Evolutionary conservation across 2,888 invertebrate species (phyloP).

Genomic region (Tipula lateralis): DNA sequence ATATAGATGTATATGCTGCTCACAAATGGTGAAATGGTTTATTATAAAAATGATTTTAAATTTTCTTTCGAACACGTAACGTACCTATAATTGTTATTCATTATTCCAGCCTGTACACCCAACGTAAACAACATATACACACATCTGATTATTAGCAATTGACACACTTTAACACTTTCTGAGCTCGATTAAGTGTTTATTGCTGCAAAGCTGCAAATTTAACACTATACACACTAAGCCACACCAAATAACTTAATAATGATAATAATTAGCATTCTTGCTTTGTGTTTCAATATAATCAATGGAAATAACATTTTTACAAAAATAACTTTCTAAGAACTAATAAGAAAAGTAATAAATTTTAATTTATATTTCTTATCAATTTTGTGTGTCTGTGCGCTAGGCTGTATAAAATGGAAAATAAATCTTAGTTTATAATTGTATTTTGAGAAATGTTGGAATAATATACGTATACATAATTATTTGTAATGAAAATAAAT

Average conservation of each 20-base stretch:
- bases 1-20: no score
- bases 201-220: background rate
- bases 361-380: conserved; percentile 13
- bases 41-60: background rate
- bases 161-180: background rate
- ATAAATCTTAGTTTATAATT: background rate
- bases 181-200: background rate
- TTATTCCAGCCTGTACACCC: background rate
- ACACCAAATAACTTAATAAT: background rate
- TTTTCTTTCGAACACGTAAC: background rate
- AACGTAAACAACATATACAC: background rate
- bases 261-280: background rate
- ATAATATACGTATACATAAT: background rate
- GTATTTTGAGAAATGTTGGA: background rate
- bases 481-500: background rate
- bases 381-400: background rate
- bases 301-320: background rate
- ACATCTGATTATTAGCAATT: background rate
- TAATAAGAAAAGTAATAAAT: conserved; percentile 9
- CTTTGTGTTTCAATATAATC: background rate
- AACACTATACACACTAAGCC: background rate
- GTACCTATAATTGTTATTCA: background rate
- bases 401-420: background rate
- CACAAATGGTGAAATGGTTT: background rate
- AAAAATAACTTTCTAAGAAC: conserved; percentile 2